Conservation (phyloP, 2,113 vertebrate species). For the human (Homo sapiens) region DNA sequence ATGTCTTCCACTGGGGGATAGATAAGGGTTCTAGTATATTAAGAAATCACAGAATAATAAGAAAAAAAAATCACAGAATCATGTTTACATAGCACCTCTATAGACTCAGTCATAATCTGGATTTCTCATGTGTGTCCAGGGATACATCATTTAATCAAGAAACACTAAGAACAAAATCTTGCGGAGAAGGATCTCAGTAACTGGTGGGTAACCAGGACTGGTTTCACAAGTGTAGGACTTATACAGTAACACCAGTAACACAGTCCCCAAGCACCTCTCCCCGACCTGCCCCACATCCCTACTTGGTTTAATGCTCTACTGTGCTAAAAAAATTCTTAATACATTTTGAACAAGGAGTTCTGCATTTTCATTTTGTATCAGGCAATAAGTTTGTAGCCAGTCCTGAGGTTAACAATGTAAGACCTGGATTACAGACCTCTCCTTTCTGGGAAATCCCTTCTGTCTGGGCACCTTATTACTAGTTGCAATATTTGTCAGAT, state of each 20-base stretch:
- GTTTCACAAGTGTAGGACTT: rapidly evolving
- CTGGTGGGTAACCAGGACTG: neutral
- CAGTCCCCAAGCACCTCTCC: no score
- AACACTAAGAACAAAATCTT: neutral
- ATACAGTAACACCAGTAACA: no score
- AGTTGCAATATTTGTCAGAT: neutral
- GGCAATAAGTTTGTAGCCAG: neutral
- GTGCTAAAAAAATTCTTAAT: neutral
- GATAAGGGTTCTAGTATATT: neutral
- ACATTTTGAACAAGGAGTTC: constrained; percentile 3
- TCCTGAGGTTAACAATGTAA: neutral
- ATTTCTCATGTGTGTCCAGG: neutral
- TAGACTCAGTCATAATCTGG: neutral
- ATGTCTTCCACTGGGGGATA: neutral
- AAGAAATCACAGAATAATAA: neutral
- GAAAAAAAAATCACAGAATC: neutral
- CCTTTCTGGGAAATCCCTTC: constrained; percentile 16
- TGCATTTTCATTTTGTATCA: constrained; percentile 4
- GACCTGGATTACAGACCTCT: neutral
- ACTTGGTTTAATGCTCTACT: neutral
- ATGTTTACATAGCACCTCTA: neutral
- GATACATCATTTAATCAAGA: constrained; percentile 17
- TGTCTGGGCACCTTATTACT: neutral
- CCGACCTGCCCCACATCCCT: neutral
- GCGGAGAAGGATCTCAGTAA: neutral